phyloP scores from a whole-genome alignment of 2,797 vertebrate species.

The Myotis myotis region DNA sequence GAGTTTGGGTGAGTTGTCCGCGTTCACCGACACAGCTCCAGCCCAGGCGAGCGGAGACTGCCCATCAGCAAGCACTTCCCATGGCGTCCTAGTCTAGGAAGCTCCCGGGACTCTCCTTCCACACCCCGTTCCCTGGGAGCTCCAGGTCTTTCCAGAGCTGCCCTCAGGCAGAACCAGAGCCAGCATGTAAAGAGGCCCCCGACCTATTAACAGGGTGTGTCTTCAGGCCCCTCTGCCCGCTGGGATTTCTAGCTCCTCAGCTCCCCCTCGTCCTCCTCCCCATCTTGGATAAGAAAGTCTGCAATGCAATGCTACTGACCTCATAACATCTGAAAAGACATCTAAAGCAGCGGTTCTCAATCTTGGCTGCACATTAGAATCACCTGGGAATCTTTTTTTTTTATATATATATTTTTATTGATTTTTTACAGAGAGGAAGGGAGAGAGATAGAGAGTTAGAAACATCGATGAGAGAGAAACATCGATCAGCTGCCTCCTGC shows the following conservation, averaged over 20 bases:
- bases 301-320: neutral
- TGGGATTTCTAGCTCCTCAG: neutral
- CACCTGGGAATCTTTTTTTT: too few species aligned
- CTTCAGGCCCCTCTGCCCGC: neutral
- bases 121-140: neutral
- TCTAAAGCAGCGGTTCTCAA: neutral
- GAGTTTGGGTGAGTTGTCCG: neutral
- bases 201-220: neutral
- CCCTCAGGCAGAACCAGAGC: neutral
- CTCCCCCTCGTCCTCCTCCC: too few species aligned
- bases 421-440: too few species aligned
- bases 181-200: neutral
- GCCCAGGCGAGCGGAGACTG: neutral
- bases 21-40: neutral
- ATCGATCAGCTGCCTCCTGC: too few species aligned
- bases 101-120: neutral
- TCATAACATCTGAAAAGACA: neutral
- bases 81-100: fast-evolving
- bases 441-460: too few species aligned
- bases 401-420: too few species aligned
- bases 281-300: neutral
- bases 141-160: neutral
- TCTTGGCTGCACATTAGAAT: too few species aligned
- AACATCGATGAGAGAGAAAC: too few species aligned
- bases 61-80: neutral